Evolutionary conservation across 2,888 invertebrate genomes (phyloP), one percentile per base, ranked within the genome.

Genomic region (Lycia hirtaria): DNA sequence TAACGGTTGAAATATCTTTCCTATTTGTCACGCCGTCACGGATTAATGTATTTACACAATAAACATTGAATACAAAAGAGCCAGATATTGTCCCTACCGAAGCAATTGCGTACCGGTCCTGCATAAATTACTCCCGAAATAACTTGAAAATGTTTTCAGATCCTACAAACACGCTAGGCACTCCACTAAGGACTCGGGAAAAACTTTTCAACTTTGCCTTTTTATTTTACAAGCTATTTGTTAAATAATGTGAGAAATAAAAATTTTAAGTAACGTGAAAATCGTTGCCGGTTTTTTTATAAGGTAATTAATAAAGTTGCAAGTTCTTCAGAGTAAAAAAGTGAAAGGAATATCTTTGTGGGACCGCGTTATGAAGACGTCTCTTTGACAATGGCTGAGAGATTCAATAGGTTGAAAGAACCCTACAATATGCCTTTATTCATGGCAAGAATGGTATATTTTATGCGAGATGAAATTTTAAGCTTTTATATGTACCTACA

Each of bases 31-130:
- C 43, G 32, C 47, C 38, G 50, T 54, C 56, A 41, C 54, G 60
- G 62, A 68, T 68, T 68, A 68, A 65, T 64, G 60, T 68, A 68
- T 71, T 69, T 67, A 65, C 64, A 63, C 56, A 54, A 66, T 64
- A 67, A 67, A 71, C 64, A 67, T 62, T 56, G 61, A 64, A 62
- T 62, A 70, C 67, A 67, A 69, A 65, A 63, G 60, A 67, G 62
- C 59, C 56, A 55, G 64, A 56, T 62, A 59, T 64, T 59, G 64
- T 63, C 62, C 56, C 51, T 56, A 59, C 57, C 60, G 59, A 64
- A 62, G 59, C 66, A 51, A 61, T 64, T 61, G 60, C 62, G 64
- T 61, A 67, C 60, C 61, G 41, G 59, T 64, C 67, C 64, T 64
- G 66, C 64, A 64, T 67, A 64, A 67, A 64, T 67, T 67, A 66